These are phyloP conservation scores for Sminthurinus signatus DNA, from an alignment of 1,140 invertebrate species.

Conservation along the genomic window DNA sequence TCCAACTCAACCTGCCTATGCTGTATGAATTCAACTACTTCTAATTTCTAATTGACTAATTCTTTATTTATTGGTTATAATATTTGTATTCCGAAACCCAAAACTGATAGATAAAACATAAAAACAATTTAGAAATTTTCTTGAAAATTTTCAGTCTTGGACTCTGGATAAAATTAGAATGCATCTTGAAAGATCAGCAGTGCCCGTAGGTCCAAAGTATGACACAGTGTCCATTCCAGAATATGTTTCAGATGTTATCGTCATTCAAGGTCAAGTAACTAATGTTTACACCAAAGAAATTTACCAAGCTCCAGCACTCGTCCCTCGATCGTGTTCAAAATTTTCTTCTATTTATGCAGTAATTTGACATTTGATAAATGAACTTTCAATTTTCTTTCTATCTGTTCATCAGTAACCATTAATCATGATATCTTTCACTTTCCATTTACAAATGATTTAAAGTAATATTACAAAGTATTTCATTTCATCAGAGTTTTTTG, in stretches of 20 bases:
- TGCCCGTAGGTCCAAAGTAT: constrained; percentile 36
- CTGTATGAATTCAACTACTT: too few relatives aligned
- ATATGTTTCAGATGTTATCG: constrained; percentile 25
- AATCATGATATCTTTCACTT: too few relatives aligned
- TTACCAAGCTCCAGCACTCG: constrained; percentile 28
- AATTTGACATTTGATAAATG: too few relatives aligned
- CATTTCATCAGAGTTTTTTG: too few relatives aligned
- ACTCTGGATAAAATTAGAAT: constrained; percentile 40
- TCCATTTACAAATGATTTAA: too few relatives aligned
- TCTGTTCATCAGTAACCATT: too few relatives aligned
- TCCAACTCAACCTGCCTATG: too few relatives aligned
- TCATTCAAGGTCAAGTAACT: constrained; percentile 31
- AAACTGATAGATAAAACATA: too few relatives aligned
- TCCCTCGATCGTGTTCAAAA: constrained; percentile 24
- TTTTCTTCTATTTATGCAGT: neutral
- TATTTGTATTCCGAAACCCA: too few relatives aligned
- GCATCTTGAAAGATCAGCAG: constrained; percentile 41
- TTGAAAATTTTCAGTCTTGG: constrained; percentile 25
- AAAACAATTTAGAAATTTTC: neutral
- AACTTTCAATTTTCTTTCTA: too few relatives aligned
- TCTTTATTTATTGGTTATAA: too few relatives aligned
- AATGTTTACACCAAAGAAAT: constrained; percentile 21
- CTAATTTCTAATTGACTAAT: neutral
- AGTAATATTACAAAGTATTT: too few relatives aligned
- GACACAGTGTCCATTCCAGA: constrained; percentile 26